These are phyloP conservation scores for Chamaea fasciata DNA, from an alignment of 2,113 vertebrate genomes.

Conservation along the genomic window DNA sequence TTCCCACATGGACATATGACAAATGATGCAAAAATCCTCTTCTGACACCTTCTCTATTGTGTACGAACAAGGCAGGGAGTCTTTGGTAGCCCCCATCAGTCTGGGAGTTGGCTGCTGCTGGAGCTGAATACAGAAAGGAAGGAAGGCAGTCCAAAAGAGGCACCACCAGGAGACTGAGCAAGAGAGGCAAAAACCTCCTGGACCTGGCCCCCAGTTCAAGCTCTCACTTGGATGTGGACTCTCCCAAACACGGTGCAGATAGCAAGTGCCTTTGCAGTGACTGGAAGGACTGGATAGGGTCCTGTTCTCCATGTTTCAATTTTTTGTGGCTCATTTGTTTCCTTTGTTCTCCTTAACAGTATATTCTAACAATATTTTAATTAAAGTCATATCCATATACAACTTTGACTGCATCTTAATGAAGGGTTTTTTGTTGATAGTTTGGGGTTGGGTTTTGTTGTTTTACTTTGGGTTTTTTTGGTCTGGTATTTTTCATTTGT, in stretches of 20 bases:
- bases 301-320: background rate
- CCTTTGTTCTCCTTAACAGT: slow-evolving; percentile 19
- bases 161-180: background rate
- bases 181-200: background rate
- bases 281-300: background rate
- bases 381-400: slow-evolving; percentile 18
- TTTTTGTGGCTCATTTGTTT: background rate
- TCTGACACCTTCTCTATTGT: background rate
- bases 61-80: background rate
- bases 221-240: rapidly evolving
- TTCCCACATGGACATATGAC: background rate
- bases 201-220: background rate
- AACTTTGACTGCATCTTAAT: slow-evolving; percentile 44
- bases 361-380: slow-evolving; percentile 28
- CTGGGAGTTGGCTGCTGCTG: background rate
- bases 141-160: background rate
- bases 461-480: background rate
- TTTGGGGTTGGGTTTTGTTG: background rate
- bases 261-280: background rate
- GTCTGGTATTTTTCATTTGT: slow-evolving; percentile 40
- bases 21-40: background rate
- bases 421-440: background rate
- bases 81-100: background rate
- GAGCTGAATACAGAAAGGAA: background rate
- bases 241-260: background rate